Conservation (phyloP, 2,113 vertebrate genomes). For the Barbus barbus region DNA sequence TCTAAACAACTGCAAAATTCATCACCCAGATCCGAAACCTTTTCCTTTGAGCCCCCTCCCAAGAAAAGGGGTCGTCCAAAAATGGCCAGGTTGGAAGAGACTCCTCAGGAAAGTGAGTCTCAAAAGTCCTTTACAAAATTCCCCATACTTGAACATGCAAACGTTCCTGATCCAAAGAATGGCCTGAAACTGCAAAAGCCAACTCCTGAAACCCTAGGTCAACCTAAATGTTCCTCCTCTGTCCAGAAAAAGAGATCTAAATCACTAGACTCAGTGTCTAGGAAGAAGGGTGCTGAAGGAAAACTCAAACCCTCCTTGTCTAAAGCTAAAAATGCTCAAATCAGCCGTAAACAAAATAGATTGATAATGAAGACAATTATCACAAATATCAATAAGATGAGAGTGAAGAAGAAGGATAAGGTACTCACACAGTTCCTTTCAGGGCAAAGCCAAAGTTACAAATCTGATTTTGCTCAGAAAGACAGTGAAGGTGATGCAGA, state of each 20-base stretch:
- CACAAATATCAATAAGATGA: conserved; percentile 95
- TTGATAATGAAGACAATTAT: conserved; percentile 92
- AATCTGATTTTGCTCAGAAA: conserved; percentile 51
- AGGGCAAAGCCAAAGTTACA: conserved; percentile 58
- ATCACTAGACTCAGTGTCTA: conserved; percentile 57
- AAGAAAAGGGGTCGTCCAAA: conserved; percentile 86
- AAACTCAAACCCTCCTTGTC: conserved; percentile 66
- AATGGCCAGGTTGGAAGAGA: conserved; percentile 77
- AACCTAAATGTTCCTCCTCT: conserved; percentile 83
- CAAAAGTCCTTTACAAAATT: conserved; percentile 56
- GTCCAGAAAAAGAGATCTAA: conserved; percentile 68
- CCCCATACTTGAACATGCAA: conserved; percentile 33
- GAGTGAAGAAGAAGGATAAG: conserved; percentile 87
- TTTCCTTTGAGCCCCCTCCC: conserved; percentile 55
- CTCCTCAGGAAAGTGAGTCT: conserved; percentile 59
- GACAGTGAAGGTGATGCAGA: conserved; percentile 55
- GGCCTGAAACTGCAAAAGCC: conserved; percentile 80
- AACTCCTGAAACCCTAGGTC: conserved; percentile 87
- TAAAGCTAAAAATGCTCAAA: conserved; percentile 53
- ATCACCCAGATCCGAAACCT: conserved; percentile 12
- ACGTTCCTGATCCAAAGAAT: conserved; percentile 65
- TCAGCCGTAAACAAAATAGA: conserved; percentile 77
- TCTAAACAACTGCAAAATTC: conserved; percentile 44
- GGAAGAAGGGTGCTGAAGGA: conserved; percentile 22
- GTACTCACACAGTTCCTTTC: conserved; percentile 86